A percentile compares a stretch with the other conserved stretches of the same genome.
phyloP scores from a whole-genome alignment of 2,113 vertebrate species.

The Pseudopipra pipra region DNA sequence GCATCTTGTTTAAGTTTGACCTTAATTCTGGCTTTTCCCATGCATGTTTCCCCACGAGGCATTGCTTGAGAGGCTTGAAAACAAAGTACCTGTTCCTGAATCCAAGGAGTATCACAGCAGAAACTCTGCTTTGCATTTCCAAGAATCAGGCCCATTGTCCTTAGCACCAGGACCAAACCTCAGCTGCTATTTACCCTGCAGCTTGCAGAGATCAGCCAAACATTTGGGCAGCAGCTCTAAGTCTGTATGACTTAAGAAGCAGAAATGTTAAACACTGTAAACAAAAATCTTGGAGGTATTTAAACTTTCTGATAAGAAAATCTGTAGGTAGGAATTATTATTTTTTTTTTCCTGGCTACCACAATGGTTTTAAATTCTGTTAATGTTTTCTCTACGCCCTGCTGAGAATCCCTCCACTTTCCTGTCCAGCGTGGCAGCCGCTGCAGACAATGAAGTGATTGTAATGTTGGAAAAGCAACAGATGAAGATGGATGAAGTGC shows the following conservation, averaged over 20 bases:
- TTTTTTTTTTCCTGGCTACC: neutral
- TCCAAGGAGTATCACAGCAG: neutral
- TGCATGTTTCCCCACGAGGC: fast-evolving
- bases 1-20: neutral
- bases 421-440: neutral
- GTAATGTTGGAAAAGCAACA: constrained; percentile 12
- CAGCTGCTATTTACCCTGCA: constrained; percentile 21
- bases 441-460: constrained; percentile 13
- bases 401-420: neutral
- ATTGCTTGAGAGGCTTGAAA: neutral
- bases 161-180: neutral
- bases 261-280: neutral
- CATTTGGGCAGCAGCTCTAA: neutral
- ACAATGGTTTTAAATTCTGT: neutral
- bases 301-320: constrained; percentile 19
- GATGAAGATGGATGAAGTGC: neutral
- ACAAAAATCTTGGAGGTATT: neutral
- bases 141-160: neutral
- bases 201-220: neutral
- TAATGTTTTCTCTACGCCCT: neutral
- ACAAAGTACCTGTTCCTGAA: neutral
- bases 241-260: neutral
- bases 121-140: neutral
- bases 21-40: neutral
- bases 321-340: neutral